phyloP scores from a whole-genome alignment of 1,140 invertebrate genomes.

The Steinernema feltiae region DNA sequence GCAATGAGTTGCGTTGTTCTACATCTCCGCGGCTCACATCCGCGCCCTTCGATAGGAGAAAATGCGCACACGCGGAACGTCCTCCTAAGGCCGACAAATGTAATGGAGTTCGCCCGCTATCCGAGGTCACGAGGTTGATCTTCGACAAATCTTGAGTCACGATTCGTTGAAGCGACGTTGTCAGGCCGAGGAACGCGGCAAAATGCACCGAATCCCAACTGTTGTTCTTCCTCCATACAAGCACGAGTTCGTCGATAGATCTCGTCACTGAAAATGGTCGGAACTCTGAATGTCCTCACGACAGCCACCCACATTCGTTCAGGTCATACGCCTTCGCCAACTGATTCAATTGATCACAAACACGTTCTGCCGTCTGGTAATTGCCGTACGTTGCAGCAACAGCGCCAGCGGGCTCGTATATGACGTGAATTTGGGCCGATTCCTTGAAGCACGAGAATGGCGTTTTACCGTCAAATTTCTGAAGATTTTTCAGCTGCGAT shows the following conservation, averaged over 20 bases:
- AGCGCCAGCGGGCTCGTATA: neutral
- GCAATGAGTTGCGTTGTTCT: neutral
- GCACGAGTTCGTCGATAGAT: neutral
- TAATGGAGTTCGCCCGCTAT: neutral
- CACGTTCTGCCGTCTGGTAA: neutral
- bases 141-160: neutral
- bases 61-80: neutral
- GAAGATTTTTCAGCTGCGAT: conserved; percentile 19
- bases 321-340: neutral
- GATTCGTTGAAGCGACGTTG: neutral
- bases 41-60: neutral
- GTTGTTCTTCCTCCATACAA: neutral
- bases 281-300: neutral
- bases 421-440: neutral
- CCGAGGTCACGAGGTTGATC: neutral
- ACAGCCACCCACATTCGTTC: neutral
- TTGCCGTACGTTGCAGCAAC: neutral
- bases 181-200: neutral
- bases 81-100: neutral
- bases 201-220: neutral
- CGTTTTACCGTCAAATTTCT: neutral
- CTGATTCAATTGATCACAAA: neutral
- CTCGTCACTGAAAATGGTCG: neutral
- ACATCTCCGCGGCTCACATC: neutral
- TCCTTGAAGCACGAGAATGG: conserved; percentile 3